phyloP scores from a whole-genome alignment of 1,140 invertebrate species.

The Drosophila orosa region DNA sequence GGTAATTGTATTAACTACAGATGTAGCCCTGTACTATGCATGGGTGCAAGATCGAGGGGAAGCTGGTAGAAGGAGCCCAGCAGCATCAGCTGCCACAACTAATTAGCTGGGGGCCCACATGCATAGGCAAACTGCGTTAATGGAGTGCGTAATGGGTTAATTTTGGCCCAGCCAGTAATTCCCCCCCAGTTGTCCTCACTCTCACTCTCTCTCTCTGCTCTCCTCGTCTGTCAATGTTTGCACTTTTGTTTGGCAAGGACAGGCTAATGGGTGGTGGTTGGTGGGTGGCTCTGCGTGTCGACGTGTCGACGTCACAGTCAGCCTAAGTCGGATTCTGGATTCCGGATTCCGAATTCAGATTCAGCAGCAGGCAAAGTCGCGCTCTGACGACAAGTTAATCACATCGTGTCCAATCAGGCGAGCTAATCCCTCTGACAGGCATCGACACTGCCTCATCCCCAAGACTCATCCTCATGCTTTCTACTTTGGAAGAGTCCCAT shows the following conservation, averaged over 20 bases:
- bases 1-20: slow-evolving; percentile 54
- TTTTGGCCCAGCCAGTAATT: slow-evolving; percentile 49
- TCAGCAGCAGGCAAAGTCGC: slow-evolving; percentile 26
- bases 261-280: slow-evolving; percentile 1
- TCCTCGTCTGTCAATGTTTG: slow-evolving; percentile 47
- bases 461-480: neutral
- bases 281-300: slow-evolving; percentile 13
- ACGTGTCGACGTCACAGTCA: slow-evolving; percentile 52
- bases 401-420: slow-evolving; percentile 79
- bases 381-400: slow-evolving; percentile 74
- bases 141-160: slow-evolving; percentile 81
- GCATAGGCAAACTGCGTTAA: slow-evolving; percentile 72
- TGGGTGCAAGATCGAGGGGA: slow-evolving; percentile 4
- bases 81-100: slow-evolving; percentile 72
- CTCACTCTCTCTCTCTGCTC: neutral
- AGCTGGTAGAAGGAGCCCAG: neutral
- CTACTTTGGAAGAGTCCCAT: slow-evolving; percentile 9
- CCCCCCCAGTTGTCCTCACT: neutral
- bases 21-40: neutral
- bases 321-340: slow-evolving; percentile 9
- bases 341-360: slow-evolving; percentile 28
- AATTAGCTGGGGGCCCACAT: slow-evolving; percentile 68
- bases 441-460: slow-evolving; percentile 16
- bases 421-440: slow-evolving; percentile 67
- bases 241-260: slow-evolving; percentile 52